Evolutionary conservation across 2,113 vertebrate genomes (phyloP), one percentile per base, ranked within the genome.

Genomic region (Dipodomys stephensi): DNA sequence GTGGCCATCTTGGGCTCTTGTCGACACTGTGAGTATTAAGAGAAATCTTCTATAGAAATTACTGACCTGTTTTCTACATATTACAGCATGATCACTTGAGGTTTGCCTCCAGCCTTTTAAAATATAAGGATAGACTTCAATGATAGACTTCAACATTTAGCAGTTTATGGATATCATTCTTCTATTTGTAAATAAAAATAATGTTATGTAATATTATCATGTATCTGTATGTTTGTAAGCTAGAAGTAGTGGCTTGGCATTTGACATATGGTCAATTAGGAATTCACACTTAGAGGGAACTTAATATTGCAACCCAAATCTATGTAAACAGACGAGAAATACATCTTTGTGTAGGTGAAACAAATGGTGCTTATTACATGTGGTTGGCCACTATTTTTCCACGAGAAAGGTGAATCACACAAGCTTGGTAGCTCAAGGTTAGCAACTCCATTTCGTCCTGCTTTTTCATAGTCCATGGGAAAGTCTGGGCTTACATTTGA

Each of bases 181-280:
- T 69, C 23, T 71, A 23, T 81, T 28, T 87, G 10, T 65, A 35
- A 86, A 64, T n/a, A 76, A 71, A 90, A 92, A 90, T 15, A 74
- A 16, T 7, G 83, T 7, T 7, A 49, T n/a, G 18, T 60, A 73
- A 88, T 84, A 22, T 83, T 73, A 4, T 62, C 28, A 39, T 35
- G 11, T 57, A 15, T 69, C 10, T 64, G 6, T 67, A 20, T 71
- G n/a, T 53, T 25, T 35, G 7, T 22, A 39, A 77, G 2, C 9
- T 74, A 4, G 23, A 62, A 39, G 16, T 65, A 30, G 19, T 19
- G 2, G 83, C 23, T 74, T 77, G 64, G 0, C 3, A 77, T 78
- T 94, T 96, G 64, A 73, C 88, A 10, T 62, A 53, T 22, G 44
- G 64, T 71, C 27, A 93, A 71, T 71, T 22, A 93, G 46, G 49